phyloP scores from a whole-genome alignment of 2,797 vertebrate species.

The Notolabrus celidotus region DNA sequence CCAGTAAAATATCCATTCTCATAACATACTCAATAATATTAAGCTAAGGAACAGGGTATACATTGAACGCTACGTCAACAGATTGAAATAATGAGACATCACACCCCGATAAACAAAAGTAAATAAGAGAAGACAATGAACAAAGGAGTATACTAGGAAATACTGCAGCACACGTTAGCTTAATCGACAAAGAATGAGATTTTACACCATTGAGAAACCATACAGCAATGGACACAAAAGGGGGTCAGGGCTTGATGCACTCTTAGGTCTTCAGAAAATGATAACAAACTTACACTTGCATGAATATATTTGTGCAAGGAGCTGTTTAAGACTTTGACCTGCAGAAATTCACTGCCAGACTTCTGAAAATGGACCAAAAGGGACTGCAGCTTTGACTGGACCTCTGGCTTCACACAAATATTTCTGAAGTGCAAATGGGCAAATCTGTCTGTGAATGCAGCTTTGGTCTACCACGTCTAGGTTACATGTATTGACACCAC shows the following conservation, averaged over 20 bases:
- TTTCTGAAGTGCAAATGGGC: slow-evolving; percentile 32
- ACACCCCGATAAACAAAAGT: slow-evolving; percentile 82
- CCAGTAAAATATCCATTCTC: slow-evolving; percentile 99
- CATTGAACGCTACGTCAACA: slow-evolving; percentile 94
- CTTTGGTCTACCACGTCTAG: slow-evolving; percentile 55
- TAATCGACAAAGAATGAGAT: slow-evolving; percentile 93
- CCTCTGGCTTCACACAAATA: slow-evolving; percentile 1
- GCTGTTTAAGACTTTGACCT: slow-evolving; percentile 37
- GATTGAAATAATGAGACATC: slow-evolving; percentile 90
- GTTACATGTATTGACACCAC: slow-evolving; percentile 25
- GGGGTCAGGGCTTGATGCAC: slow-evolving; percentile 87
- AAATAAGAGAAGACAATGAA: slow-evolving; percentile 81
- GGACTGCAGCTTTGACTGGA: slow-evolving; percentile 12
- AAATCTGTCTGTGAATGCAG: slow-evolving; percentile 51
- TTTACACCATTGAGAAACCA: slow-evolving; percentile 92
- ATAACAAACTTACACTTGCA: slow-evolving; percentile 49
- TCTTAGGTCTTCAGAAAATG: slow-evolving; percentile 87
- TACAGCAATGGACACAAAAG: slow-evolving; percentile 90
- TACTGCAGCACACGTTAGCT: slow-evolving; percentile 94
- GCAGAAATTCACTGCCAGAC: slow-evolving; percentile 42
- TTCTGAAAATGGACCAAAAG: slow-evolving; percentile 22
- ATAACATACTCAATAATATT: slow-evolving; percentile 97
- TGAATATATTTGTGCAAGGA: slow-evolving; percentile 53
- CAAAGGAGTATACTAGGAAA: slow-evolving; percentile 92
- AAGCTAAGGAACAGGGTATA: slow-evolving; percentile 94